Percentiles rank a stretch among this genome's conserved stretches.
Conservation (phyloP, 2,888 invertebrate species). For the Octonoba sinensis region DNA sequence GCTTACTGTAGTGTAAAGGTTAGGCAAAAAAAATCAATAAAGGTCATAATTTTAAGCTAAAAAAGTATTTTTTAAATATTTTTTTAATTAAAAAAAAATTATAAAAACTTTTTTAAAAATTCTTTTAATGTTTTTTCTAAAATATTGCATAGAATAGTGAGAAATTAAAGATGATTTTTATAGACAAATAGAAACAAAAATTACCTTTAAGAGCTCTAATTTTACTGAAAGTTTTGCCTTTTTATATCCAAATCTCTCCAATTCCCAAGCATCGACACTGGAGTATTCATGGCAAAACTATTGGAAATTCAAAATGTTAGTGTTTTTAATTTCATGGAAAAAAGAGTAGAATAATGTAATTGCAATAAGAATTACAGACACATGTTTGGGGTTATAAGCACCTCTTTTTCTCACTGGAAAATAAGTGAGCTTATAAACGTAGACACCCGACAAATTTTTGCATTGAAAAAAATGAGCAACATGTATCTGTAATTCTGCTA, state of each 20-base stretch:
- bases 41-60: too few relatives aligned
- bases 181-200: slow-evolving; percentile 44
- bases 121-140: not conserved
- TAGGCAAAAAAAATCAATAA: too few relatives aligned
- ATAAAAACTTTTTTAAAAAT: too few relatives aligned
- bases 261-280: slow-evolving; percentile 94
- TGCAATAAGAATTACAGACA: not conserved
- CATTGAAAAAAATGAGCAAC: too few relatives aligned
- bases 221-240: slow-evolving; percentile 90
- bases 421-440: not conserved
- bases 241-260: slow-evolving; percentile 95
- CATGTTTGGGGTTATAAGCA: not conserved
- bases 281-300: slow-evolving; percentile 89
- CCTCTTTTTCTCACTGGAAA: not conserved
- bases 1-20: too few relatives aligned
- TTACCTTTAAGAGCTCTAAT: slow-evolving; percentile 89
- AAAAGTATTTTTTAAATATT: too few relatives aligned
- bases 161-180: not conserved
- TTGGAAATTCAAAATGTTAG: slow-evolving; percentile 29
- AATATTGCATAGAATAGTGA: not conserved
- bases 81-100: too few relatives aligned
- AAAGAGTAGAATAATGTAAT: too few relatives aligned
- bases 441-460: too few relatives aligned
- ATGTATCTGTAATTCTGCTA: too few relatives aligned
- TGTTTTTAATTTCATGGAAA: not conserved